Base-by-base conservation (phyloP, 2,113 vertebrate genomes). In the Gorsachius goisagi region DNA sequence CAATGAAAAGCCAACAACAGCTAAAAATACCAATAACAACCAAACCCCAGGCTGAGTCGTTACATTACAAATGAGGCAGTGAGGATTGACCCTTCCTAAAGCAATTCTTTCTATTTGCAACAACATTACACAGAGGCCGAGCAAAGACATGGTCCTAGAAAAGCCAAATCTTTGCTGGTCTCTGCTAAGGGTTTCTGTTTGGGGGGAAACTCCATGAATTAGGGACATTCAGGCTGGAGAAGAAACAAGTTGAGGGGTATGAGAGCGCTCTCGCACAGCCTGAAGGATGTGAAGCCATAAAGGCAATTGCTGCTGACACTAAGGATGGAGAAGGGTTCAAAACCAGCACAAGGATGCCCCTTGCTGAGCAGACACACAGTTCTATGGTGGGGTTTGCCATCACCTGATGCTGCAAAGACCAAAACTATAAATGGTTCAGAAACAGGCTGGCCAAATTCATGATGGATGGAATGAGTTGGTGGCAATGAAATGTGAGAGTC, bases 1-100 rank as follows among this genome's bases (percentile, higher is more conserved):
- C 90, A 69, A 41, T 3, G 73, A 56, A 53, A 95, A 94, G 69
- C 52, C 90, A 92, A 39, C 80, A 81, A 58, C 27, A 37, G 94
- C 91, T 91, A 68, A 87, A 95, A 67, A 0, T 73, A 87, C 86
- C 84, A 95, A 95, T 92, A 95, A 96, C 63, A 92, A 85, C 84
- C 80, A n/a, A 91, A 95, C 80, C 96, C 49, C 94, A 85, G 94
- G 95, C 94, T 93, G 85, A 75, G 47, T 47, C 4, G 44, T 79
- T 81, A 6, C 0, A 13, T 69, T 92, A 96, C 66, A 91, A 96
- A 97, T 4, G 53, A 93, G 89, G 74, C 49, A 50, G 89, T 2
- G 4, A 85, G 90, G 64, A 47, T 1, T 30, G 83, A 93, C 69
- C 77, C 39, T 71, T 86, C 82, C 76, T 39, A 28, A 15, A 86